Conservation (phyloP, 2,113 vertebrate genomes). For the Columbina picui region DNA sequence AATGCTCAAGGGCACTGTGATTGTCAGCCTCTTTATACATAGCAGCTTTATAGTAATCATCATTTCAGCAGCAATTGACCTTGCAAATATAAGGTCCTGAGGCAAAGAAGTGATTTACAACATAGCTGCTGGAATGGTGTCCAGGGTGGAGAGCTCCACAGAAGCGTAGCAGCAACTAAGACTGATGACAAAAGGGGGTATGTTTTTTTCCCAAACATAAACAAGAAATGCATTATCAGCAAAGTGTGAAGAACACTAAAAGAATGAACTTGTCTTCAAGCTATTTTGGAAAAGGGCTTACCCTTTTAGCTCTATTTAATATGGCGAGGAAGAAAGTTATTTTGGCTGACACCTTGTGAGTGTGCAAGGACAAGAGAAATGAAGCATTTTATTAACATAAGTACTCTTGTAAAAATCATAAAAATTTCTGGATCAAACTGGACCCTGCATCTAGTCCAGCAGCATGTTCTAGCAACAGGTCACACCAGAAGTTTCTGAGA, state of each 20-base stretch:
- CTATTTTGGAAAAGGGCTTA: conserved; percentile 3
- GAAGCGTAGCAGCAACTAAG: neutral
- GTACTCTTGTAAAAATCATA: neutral
- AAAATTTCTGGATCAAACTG: neutral
- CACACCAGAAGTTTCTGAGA: neutral
- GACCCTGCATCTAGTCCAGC: neutral
- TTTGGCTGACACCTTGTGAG: neutral
- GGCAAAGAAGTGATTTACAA: conserved; percentile 42
- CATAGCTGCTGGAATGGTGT: neutral
- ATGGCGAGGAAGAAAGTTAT: neutral
- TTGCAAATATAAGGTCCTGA: conserved; percentile 51
- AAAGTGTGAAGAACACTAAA: conserved; percentile 43
- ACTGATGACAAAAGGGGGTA: neutral
- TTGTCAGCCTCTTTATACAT: conserved; percentile 12
- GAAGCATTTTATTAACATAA: neutral
- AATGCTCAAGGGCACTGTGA: conserved; percentile 45
- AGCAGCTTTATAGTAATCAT: conserved; percentile 53
- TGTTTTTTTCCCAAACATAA: conserved; percentile 24
- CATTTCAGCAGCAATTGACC: conserved; percentile 57
- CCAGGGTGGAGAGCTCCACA: neutral
- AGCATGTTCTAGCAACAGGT: neutral
- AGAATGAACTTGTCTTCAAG: neutral
- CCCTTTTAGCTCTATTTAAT: neutral
- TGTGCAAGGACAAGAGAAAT: neutral
- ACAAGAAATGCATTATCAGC: conserved; percentile 32